These are phyloP conservation scores for Amblyopsis hoosieri DNA, from an alignment of 2,797 vertebrate species.

Conservation along the genomic window DNA sequence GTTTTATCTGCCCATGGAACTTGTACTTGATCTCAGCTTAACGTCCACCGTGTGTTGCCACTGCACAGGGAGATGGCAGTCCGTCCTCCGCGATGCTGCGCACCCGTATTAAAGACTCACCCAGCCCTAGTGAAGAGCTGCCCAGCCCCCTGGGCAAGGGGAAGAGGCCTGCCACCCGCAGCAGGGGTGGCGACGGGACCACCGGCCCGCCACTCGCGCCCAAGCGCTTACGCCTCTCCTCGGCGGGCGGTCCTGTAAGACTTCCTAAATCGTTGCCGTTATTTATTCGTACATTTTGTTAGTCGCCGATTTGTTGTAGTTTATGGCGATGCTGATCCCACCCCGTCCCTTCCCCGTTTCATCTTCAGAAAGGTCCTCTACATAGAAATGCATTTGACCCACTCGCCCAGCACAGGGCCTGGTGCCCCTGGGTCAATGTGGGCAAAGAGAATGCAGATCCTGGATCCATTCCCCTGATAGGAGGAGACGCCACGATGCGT, in stretches of 20 bases:
- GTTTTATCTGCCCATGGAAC: too few species aligned
- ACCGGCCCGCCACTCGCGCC: slow-evolving; percentile 77
- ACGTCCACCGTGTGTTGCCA: not conserved
- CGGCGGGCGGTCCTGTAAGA: slow-evolving; percentile 84
- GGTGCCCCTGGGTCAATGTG: slow-evolving; percentile 91
- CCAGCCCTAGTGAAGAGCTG: slow-evolving; percentile 83
- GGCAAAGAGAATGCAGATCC: slow-evolving; percentile 64
- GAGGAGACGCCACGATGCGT: slow-evolving; percentile 34
- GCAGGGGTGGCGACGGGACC: slow-evolving; percentile 78
- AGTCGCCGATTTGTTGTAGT: not conserved
- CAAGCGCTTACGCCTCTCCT: slow-evolving; percentile 87
- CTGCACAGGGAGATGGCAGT: slow-evolving; percentile 78
- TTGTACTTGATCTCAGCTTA: not conserved
- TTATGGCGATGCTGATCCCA: slow-evolving; percentile 1
- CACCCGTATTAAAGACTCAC: slow-evolving; percentile 83
- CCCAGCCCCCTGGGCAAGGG: slow-evolving; percentile 74
- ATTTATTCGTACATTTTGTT: slow-evolving; percentile 3
- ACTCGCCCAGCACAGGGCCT: slow-evolving; percentile 89
- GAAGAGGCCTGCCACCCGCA: slow-evolving; percentile 85
- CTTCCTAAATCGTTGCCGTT: not conserved
- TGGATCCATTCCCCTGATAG: slow-evolving; percentile 19
- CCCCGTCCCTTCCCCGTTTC: not conserved
- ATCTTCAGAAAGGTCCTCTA: slow-evolving; percentile 76
- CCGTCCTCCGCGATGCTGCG: slow-evolving; percentile 70
- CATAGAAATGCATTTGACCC: slow-evolving; percentile 86